Evolutionary conservation across 2,797 vertebrate species (phyloP).

Genomic region (Trichosurus vulpecula): DNA sequence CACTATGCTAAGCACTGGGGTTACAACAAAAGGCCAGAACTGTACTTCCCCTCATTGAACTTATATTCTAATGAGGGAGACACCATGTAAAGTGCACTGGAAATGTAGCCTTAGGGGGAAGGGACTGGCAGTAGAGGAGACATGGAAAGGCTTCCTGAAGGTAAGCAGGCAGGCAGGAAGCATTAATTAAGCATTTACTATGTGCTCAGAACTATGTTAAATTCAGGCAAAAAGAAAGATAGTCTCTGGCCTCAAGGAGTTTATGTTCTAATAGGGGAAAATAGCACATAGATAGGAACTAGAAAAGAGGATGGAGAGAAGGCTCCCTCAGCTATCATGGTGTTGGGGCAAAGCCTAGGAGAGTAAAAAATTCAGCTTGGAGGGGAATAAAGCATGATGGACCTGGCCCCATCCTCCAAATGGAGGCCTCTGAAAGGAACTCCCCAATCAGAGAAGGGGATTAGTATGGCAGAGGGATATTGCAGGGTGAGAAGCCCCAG

Average conservation of each 20-base stretch:
- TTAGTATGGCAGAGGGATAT: too few relatives aligned
- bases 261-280: background rate
- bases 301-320: background rate
- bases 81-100: background rate
- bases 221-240: background rate
- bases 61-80: background rate
- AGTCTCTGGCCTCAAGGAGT: background rate
- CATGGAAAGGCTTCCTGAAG: too few relatives aligned
- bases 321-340: too few relatives aligned
- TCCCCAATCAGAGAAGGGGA: too few relatives aligned
- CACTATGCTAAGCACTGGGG: background rate
- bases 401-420: too few relatives aligned
- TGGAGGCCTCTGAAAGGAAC: too few relatives aligned
- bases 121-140: background rate
- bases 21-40: background rate
- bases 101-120: background rate
- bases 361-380: too few relatives aligned
- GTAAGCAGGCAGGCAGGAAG: too few relatives aligned
- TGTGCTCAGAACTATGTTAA: too few relatives aligned
- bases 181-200: background rate
- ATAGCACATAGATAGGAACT: background rate
- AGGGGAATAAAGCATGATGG: too few relatives aligned
- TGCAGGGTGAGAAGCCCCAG: too few relatives aligned
- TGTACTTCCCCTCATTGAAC: background rate
- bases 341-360: too few relatives aligned